Evolutionary conservation across 2,888 invertebrate species (phyloP), one percentile per base, ranked within the genome.

Genomic region (Leptura quadrifasciata): DNA sequence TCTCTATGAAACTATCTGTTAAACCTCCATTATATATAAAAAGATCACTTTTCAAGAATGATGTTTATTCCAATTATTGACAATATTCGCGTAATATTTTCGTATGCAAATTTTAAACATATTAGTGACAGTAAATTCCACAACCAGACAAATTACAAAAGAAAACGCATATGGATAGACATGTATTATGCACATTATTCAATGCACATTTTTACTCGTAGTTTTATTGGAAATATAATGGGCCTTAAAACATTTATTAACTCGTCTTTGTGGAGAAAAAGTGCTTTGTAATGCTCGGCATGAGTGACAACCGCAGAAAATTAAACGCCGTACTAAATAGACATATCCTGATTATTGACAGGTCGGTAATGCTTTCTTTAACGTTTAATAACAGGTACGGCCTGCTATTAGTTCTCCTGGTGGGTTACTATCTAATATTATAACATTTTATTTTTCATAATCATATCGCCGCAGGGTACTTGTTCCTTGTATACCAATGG

Each of bases 281-380:
- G 71, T 77, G 79, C 79, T 71, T 73, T 52, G 79, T 79, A 79
- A 77, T 71, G 72, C 60, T 60, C 18, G 72, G 63, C 54, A 65
- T 77, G 77, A 79, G 76, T 79, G 79, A 79, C 79, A 79, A 79
- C 75, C 79, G 77, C 77, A 75, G 74, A 77, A 79, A 79, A 79
- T 79, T 77, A 79, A 79, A 77, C 75, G 76, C 70, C 79, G 72
- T 71, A 63, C 76, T 79, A 77, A 79, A 79, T 79, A 79, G 79
- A 79, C 70, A 79, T 74, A 76, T 79, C 77, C 77, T 75, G 75
- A 74, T 76, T 77, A 79, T 79, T 79, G 79, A 79, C 79, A 77
- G 77, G 75, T 75, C 58, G 58, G 58, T 20, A 21, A 68, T 57
- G 57, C 58, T 58, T 69, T 69, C 39, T 69, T 58, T 69, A 69